These are phyloP conservation scores for Heterodera schachtii DNA, from an alignment of 1,140 invertebrate genomes.

Conservation along the genomic window DNA sequence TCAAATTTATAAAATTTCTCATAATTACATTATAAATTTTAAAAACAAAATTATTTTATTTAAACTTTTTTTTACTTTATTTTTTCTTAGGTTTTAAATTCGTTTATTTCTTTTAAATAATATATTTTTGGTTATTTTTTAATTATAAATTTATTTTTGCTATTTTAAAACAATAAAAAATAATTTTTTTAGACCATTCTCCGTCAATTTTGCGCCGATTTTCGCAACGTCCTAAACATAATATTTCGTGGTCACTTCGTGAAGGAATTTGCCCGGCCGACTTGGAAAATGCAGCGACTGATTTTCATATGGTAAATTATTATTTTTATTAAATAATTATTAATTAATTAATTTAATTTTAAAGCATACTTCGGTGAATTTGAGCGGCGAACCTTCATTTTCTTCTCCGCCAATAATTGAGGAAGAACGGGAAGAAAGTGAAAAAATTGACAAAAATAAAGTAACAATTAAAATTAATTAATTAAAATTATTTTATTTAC, in stretches of 20 bases:
- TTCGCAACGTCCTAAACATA: neutral
- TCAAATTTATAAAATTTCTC: too few species aligned
- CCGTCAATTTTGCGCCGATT: neutral
- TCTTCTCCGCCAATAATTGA: constrained; percentile 2
- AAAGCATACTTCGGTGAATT: neutral
- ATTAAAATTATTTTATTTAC: too few species aligned
- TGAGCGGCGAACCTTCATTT: neutral
- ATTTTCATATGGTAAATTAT: neutral
- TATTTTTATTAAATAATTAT: too few species aligned
- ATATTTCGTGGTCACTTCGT: neutral
- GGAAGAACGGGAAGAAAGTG: constrained; percentile 6
- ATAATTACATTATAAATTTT: too few species aligned
- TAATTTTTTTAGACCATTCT: neutral
- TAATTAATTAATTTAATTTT: neutral
- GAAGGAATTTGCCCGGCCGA: neutral
- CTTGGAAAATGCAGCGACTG: neutral
- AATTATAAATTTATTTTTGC: too few species aligned
- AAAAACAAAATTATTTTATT: too few species aligned
- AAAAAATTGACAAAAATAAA: neutral
- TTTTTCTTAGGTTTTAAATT: too few species aligned
- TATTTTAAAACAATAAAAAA: too few species aligned
- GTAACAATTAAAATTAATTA: neutral
- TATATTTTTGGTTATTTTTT: too few species aligned
- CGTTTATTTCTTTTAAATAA: too few species aligned
- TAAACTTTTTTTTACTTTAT: too few species aligned